phyloP scores from a whole-genome alignment of 2,113 vertebrate species.

The Brevimyrus niger region DNA sequence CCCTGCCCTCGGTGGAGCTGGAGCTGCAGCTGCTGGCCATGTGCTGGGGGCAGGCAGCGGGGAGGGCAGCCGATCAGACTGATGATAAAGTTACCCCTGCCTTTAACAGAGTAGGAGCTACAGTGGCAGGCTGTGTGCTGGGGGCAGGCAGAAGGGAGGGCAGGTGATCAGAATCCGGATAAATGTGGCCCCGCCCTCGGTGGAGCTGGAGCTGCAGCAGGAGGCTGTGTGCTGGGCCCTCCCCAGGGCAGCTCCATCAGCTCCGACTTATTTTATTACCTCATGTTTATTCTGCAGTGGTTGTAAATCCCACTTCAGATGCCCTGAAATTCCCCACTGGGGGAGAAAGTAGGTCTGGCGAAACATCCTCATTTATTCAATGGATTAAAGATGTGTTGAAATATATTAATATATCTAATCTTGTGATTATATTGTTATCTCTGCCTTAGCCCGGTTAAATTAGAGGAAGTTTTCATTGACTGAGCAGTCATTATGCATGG shows the following conservation, averaged over 20 bases:
- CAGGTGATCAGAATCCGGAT: background rate
- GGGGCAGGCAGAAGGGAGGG: background rate
- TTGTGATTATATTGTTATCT: conserved; percentile 20
- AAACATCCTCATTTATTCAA: conserved; percentile 6
- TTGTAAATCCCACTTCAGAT: conserved; percentile 5
- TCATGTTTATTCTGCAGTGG: conserved; percentile 12
- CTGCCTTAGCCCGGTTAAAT: conserved; percentile 17
- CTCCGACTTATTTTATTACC: background rate
- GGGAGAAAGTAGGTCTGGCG: background rate
- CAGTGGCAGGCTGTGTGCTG: background rate
- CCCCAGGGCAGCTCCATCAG: background rate
- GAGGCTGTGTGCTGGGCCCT: background rate
- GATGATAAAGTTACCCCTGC: background rate
- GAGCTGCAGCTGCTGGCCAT: background rate
- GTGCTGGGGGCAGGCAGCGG: background rate
- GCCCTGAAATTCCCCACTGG: conserved; percentile 9
- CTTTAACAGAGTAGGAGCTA: background rate
- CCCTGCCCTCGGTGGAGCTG: background rate
- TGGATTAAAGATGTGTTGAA: conserved; percentile 3
- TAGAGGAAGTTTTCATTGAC: conserved; percentile 18
- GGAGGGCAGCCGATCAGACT: background rate
- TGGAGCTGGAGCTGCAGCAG: background rate
- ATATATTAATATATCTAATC: conserved; percentile 18
- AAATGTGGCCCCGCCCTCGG: background rate
- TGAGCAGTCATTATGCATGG: conserved; percentile 16